These are phyloP conservation scores for Ataeniobius toweri DNA, from an alignment of 2,797 vertebrate genomes.

Conservation along the genomic window DNA sequence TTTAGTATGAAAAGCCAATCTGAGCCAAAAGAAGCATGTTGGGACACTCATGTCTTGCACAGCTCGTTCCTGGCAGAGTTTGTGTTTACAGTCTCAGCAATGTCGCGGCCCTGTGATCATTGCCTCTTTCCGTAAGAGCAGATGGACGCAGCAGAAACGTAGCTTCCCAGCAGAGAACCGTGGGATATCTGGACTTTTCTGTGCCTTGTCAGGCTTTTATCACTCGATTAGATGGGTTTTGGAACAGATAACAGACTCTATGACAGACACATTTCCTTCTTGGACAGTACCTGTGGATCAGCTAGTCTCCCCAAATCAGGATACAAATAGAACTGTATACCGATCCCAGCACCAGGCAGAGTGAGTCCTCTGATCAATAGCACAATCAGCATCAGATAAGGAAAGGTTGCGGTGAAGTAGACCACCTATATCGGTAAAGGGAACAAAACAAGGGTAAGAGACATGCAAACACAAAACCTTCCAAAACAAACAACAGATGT, in stretches of 20 bases:
- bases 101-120: slow-evolving; percentile 44
- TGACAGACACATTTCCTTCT: neutral
- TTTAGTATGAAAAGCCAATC: slow-evolving; percentile 6
- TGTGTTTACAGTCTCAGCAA: slow-evolving; percentile 55
- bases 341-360: slow-evolving; percentile 89
- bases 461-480: neutral
- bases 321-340: slow-evolving; percentile 95
- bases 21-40: slow-evolving; percentile 2
- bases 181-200: slow-evolving; percentile 44
- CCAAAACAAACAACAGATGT: slow-evolving; percentile 37
- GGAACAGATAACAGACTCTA: neutral
- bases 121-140: slow-evolving; percentile 58
- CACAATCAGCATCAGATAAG: slow-evolving; percentile 93
- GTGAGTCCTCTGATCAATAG: slow-evolving; percentile 92
- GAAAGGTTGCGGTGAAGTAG: slow-evolving; percentile 97
- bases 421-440: slow-evolving; percentile 84
- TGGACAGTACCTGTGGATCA: slow-evolving; percentile 89
- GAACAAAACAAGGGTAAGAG: neutral
- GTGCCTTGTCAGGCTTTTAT: neutral
- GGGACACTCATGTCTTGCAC: slow-evolving; percentile 1
- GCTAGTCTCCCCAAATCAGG: slow-evolving; percentile 92
- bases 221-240: neutral
- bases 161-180: slow-evolving; percentile 48
- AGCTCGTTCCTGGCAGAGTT: slow-evolving; percentile 23
- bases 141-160: slow-evolving; percentile 70